Base-by-base conservation (phyloP, 2,797 vertebrate genomes). In the Myoxocephalus aenaeus region DNA sequence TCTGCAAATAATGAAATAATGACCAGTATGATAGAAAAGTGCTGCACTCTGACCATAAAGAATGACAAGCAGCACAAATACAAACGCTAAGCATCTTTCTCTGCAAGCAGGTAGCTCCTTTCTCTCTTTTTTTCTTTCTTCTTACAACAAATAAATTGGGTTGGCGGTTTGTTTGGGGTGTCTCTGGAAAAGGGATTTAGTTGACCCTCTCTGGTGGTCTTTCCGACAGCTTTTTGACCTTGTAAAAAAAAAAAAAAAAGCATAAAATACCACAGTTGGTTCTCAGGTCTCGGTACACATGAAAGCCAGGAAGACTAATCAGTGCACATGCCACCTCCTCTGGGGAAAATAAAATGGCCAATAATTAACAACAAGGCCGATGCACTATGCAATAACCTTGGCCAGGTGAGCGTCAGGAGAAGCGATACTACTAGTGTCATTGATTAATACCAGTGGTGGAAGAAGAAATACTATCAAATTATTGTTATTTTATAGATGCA, bases 211-310 rank as follows among this genome's bases (percentile, higher is more conserved):
- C 75, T 69, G 57, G 75, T 83, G 73, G 72, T 83, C 77, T 81
- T 81, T 74, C 80, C 85, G 87, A 65, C 79, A 83, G 73, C 56
- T 89, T 88, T 91, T 91, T 78, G 79, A 83, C 80, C 82, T 72
- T 25, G 57, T 74, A 72, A 63, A 82, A 73, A 66, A 75, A n/a
- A 74, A 63, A 82, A 73, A 27, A 44, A 38, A 70, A 78, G 42
- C 42, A 32, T 29, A 75, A 48, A 48, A 65, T 58, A 69, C 66
- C 87, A 58, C 67, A 67, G 73, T 63, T 75, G 75, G 70, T 50
- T 71, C 70, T 66, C 50, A 79, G 18, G 66, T 69, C 73, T 73
- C 66, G 32, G 82, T 6, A 32, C 27, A 67, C 73, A 54, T 20
- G 15, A 72, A 62, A 44, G 58, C 65, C 36, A 29, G 27, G 29